Percentiles rank a stretch among this genome's conserved stretches.
Evolutionary conservation across 2,113 vertebrate species (phyloP).

Genomic region (Pica pica): DNA sequence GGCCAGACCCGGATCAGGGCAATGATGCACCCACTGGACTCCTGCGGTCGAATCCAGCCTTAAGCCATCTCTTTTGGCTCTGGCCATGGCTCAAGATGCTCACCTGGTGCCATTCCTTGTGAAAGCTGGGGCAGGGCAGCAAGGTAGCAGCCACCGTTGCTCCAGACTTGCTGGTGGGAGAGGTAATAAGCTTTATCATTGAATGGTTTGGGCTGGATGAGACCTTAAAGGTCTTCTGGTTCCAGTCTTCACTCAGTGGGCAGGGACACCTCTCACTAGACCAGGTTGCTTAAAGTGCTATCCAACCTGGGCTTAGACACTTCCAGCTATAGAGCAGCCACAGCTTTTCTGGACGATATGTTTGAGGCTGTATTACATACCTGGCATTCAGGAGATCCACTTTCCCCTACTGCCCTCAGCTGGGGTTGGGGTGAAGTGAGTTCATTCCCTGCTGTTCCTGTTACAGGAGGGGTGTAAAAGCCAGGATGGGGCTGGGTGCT

Average conservation of each 20-base stretch:
- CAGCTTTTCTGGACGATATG: not conserved
- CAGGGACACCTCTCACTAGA: not conserved
- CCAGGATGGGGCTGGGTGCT: not conserved
- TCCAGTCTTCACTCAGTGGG: too few species aligned
- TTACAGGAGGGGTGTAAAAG: not conserved
- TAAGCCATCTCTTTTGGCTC: fast-evolving
- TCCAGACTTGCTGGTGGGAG: not conserved
- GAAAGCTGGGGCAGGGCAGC: not conserved
- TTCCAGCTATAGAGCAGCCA: not conserved
- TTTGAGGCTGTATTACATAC: not conserved
- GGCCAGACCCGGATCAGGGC: too few species aligned
- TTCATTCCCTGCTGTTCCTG: not conserved
- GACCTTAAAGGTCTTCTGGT: not conserved
- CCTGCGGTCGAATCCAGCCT: fast-evolving
- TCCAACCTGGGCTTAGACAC: not conserved
- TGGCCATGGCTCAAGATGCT: fast-evolving
- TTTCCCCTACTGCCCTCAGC: not conserved
- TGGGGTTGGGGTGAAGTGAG: not conserved
- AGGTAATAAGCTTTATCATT: fast-evolving
- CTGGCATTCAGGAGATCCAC: fast-evolving
- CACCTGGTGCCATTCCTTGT: fast-evolving
- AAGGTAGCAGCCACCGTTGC: not conserved
- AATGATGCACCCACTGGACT: fast-evolving
- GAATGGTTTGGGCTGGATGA: not conserved
- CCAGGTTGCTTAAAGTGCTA: not conserved